Conservation (phyloP, 2,888 invertebrate species). For the Digitonthophagus gazella region DNA sequence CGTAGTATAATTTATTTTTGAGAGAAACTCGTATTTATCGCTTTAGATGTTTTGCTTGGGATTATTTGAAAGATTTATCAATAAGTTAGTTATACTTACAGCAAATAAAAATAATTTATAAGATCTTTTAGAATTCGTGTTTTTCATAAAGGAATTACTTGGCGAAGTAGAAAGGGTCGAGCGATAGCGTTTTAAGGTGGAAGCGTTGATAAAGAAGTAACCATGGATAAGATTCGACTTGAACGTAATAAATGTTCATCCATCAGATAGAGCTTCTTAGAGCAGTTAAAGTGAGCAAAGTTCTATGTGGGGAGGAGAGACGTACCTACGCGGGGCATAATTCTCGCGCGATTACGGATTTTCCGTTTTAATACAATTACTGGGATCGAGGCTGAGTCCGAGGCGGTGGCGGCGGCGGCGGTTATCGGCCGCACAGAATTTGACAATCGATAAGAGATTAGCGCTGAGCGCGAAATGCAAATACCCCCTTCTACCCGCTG, state of each 20-base stretch:
- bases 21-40: not conserved
- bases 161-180: not conserved
- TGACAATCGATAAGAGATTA: slow-evolving; percentile 36
- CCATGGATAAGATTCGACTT: not conserved
- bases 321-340: not conserved
- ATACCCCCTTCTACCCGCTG: slow-evolving; percentile 31
- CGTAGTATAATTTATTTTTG: not conserved
- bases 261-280: not conserved
- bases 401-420: not conserved
- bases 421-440: slow-evolving; percentile 28
- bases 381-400: not conserved
- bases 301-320: not conserved
- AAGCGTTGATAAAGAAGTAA: not conserved
- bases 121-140: not conserved
- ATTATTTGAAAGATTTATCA: not conserved
- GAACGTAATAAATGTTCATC: not conserved
- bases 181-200: not conserved
- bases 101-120: not conserved
- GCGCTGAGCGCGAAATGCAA: slow-evolving; percentile 33
- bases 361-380: slow-evolving; percentile 18
- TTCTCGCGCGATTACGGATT: slow-evolving; percentile 16
- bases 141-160: not conserved
- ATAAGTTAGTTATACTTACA: not conserved
- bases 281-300: not conserved
- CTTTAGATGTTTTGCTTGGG: not conserved